Conservation (phyloP, 2,888 invertebrate genomes). For the Ennomos quercinarius region DNA sequence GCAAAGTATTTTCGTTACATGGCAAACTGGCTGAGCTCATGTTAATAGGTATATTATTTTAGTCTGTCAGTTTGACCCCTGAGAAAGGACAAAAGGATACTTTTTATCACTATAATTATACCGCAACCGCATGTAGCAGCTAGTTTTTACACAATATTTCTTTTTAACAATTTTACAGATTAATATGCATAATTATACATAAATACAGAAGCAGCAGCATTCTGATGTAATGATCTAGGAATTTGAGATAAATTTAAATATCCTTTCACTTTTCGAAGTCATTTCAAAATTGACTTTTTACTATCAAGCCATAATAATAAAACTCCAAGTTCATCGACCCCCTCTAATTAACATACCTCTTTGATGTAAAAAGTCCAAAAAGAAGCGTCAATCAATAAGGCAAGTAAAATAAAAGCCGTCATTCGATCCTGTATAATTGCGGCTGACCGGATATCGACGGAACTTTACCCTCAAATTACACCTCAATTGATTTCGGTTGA, state of each 20-base stretch:
- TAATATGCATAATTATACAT: too few species aligned
- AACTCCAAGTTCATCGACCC: conserved; percentile 8
- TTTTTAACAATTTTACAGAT: not conserved
- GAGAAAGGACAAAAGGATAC: too few species aligned
- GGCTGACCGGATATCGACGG: conserved; percentile 38
- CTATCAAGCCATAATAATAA: conserved; percentile 7
- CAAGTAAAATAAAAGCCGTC: conserved; percentile 28
- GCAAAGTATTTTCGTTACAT: too few species aligned
- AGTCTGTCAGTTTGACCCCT: too few species aligned
- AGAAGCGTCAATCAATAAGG: conserved; percentile 4
- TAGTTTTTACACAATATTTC: not conserved
- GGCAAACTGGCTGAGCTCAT: too few species aligned
- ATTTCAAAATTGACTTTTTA: conserved; percentile 7
- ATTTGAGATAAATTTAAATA: conserved; percentile 6
- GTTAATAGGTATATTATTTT: too few species aligned
- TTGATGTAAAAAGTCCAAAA: conserved; percentile 7
- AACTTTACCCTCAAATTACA: conserved; percentile 41
- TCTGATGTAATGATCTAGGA: conserved; percentile 16
- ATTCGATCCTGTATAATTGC: conserved; percentile 46
- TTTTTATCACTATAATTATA: too few species aligned
- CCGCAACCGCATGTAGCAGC: not conserved
- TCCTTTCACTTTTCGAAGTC: conserved; percentile 20
- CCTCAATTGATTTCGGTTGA: conserved; percentile 43
- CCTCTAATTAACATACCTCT: conserved; percentile 6
- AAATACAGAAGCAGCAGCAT: not conserved